Percentiles rank a stretch among this genome's conserved stretches.
Conservation (phyloP, 2,797 vertebrate species). For the Urophycis tenuis region DNA sequence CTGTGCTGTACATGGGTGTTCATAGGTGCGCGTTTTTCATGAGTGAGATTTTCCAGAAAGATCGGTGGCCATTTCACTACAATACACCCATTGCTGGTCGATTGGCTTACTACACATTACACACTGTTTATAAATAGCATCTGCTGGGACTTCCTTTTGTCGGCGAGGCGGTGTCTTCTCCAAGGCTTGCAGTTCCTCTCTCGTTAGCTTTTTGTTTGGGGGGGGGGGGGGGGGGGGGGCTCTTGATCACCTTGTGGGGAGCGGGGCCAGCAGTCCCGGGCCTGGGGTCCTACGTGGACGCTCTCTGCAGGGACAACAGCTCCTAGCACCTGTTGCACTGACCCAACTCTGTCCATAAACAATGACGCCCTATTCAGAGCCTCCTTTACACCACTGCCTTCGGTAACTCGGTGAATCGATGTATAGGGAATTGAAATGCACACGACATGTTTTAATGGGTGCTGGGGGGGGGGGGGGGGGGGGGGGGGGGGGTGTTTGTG, state of each 20-base stretch:
- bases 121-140: not conserved
- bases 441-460: not conserved
- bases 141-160: not conserved
- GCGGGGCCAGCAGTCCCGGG: not conserved
- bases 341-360: constrained; percentile 15
- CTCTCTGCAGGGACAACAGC: not conserved
- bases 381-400: constrained; percentile 18
- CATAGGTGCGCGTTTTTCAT: not conserved
- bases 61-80: not conserved
- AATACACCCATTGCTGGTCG: not conserved
- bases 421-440: not conserved
- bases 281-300: not conserved
- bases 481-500: no score
- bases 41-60: not conserved
- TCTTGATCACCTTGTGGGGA: not conserved
- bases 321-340: constrained; percentile 40
- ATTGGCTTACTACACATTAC: not conserved
- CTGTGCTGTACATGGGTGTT: not conserved
- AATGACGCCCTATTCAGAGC: constrained; percentile 14
- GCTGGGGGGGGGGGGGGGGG: no score
- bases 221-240: not conserved
- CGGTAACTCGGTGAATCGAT: constrained; percentile 15
- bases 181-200: not conserved
- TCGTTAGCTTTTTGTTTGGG: no score
- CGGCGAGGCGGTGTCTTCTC: not conserved